A percentile compares a stretch with the other conserved stretches of the same genome.
phyloP scores from a whole-genome alignment of 2,113 vertebrate species.

The Antennarius striatus region DNA sequence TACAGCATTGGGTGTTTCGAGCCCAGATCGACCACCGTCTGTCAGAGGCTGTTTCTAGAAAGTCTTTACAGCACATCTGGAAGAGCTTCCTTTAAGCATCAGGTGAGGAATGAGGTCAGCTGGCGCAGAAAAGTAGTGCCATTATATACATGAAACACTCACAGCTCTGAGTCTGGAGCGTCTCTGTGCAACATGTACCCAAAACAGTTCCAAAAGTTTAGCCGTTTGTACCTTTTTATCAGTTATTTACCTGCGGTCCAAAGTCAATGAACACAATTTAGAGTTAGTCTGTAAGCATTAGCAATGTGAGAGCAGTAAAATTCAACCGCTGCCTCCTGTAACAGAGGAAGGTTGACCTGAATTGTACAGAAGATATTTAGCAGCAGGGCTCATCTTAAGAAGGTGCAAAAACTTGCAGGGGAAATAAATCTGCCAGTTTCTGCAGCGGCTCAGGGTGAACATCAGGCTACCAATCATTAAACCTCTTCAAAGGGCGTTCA shows the following conservation, averaged over 20 bases:
- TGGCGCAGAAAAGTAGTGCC: constrained; percentile 11
- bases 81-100: constrained; percentile 30
- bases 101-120: constrained; percentile 43
- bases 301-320: background rate
- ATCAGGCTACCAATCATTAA: constrained; percentile 52
- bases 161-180: constrained; percentile 20
- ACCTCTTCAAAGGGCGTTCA: constrained; percentile 42
- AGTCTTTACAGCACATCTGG: constrained; percentile 46
- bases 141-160: constrained; percentile 26
- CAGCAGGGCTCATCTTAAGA: too few species aligned
- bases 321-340: background rate
- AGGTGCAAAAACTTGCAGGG: too few species aligned
- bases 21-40: constrained; percentile 25
- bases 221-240: background rate
- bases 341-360: constrained; percentile 18
- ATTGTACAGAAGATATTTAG: constrained; percentile 13
- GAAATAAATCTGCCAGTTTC: too few species aligned
- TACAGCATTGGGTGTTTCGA: constrained; percentile 11
- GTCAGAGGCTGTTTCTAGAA: constrained; percentile 24
- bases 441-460: constrained; percentile 13
- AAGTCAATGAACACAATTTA: background rate
- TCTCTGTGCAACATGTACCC: constrained; percentile 9
- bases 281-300: background rate
- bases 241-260: background rate
- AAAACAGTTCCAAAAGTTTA: background rate